Evolutionary conservation across 2,888 invertebrate genomes (phyloP).

Genomic region (Spodoptera exigua): DNA sequence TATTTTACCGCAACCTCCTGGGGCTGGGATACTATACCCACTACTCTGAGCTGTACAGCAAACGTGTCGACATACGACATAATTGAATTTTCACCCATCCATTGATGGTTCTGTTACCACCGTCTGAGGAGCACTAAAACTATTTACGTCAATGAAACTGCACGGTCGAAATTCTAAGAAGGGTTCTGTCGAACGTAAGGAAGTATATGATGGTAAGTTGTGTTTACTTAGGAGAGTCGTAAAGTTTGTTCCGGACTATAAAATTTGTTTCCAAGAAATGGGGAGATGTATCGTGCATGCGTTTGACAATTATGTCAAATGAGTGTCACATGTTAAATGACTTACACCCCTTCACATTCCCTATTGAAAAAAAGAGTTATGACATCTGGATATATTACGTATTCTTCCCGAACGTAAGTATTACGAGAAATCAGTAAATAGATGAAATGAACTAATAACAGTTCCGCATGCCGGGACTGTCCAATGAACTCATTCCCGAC

Average conservation of each 20-base stretch:
- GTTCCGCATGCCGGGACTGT: slow-evolving; percentile 84
- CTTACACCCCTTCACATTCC: too few relatives aligned
- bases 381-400: not conserved
- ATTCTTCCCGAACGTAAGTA: slow-evolving; percentile 13
- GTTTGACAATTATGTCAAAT: slow-evolving; percentile 33
- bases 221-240: slow-evolving; percentile 67
- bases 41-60: slow-evolving; percentile 22
- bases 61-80: slow-evolving; percentile 24
- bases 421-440: slow-evolving; percentile 49
- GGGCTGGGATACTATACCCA: slow-evolving; percentile 41
- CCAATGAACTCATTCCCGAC: slow-evolving; percentile 79
- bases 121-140: slow-evolving; percentile 20
- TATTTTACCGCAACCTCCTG: slow-evolving; percentile 62
- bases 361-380: too few relatives aligned
- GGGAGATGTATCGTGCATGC: slow-evolving; percentile 25
- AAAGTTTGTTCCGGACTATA: slow-evolving; percentile 56
- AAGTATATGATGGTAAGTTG: slow-evolving; percentile 55
- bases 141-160: slow-evolving; percentile 35
- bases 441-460: slow-evolving; percentile 62
- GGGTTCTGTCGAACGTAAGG: slow-evolving; percentile 25
- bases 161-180: slow-evolving; percentile 32
- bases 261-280: slow-evolving; percentile 52
- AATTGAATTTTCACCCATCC: slow-evolving; percentile 24
- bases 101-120: slow-evolving; percentile 34
- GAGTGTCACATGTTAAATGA: slow-evolving; percentile 13